Percentiles rank a stretch among this genome's conserved stretches.
These are phyloP conservation scores for Bilobella aurantiaca DNA, from an alignment of 1,140 invertebrate genomes.

Conservation along the genomic window DNA sequence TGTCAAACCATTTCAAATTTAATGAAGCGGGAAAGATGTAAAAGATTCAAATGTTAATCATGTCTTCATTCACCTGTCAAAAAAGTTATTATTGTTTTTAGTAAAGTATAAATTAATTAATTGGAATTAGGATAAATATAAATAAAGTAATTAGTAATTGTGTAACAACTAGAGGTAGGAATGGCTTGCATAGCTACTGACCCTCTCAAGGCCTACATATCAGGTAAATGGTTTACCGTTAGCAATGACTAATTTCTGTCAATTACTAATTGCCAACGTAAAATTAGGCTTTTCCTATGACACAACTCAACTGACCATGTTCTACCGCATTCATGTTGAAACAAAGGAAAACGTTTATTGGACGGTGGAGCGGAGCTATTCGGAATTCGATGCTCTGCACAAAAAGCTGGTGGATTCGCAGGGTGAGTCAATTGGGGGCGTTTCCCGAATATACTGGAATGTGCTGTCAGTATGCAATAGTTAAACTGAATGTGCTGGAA, in stretches of 20 bases:
- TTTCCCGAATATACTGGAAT: background rate
- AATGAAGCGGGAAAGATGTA: too few relatives aligned
- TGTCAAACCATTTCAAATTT: too few relatives aligned
- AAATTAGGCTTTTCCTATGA: background rate
- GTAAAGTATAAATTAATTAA: too few relatives aligned
- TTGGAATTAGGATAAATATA: too few relatives aligned
- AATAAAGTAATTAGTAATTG: too few relatives aligned
- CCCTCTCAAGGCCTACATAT: background rate
- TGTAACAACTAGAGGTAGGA: too few relatives aligned
- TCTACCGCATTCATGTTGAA: background rate
- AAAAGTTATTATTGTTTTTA: too few relatives aligned
- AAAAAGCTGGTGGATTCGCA: constrained; percentile 65
- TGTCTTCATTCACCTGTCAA: too few relatives aligned
- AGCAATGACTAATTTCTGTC: background rate
- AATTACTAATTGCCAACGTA: background rate
- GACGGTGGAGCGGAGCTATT: constrained; percentile 74
- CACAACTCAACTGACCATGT: background rate
- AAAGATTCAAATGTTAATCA: too few relatives aligned
- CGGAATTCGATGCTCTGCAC: constrained; percentile 77
- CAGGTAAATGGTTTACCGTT: background rate
- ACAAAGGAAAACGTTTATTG: constrained; percentile 51
- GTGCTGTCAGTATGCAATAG: too few relatives aligned
- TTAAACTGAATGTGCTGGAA: too few relatives aligned
- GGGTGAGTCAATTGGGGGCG: constrained; percentile 36
- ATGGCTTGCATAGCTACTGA: too few relatives aligned